These are phyloP conservation scores for Calycopis cecrops DNA, from an alignment of 1,140 invertebrate genomes.

Conservation along the genomic window DNA sequence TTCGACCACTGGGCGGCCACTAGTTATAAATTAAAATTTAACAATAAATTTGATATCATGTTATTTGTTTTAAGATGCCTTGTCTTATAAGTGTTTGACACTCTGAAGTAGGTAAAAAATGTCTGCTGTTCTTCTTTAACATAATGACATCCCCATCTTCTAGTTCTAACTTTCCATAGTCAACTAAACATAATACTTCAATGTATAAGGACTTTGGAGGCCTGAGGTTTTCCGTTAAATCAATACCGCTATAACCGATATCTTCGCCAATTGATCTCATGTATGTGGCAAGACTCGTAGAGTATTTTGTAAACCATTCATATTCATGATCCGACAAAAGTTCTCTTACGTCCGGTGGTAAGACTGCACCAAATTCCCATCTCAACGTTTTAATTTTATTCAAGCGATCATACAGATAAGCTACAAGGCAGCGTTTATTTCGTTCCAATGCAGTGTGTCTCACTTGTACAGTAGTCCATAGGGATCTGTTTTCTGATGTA, in stretches of 20 bases:
- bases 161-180: constrained; percentile 96
- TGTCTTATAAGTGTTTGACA: constrained; percentile 95
- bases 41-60: too few relatives aligned
- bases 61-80: constrained; percentile 90
- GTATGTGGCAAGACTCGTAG: constrained; percentile 89
- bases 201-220: constrained; percentile 95
- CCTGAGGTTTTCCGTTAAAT: constrained; percentile 91
- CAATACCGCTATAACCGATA: constrained; percentile 82
- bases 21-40: too few relatives aligned
- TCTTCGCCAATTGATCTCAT: constrained; percentile 91
- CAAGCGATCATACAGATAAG: constrained; percentile 92
- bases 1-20: too few relatives aligned
- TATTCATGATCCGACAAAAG: constrained; percentile 89
- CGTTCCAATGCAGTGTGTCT: constrained; percentile 90
- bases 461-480: constrained; percentile 84
- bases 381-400: constrained; percentile 86
- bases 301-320: constrained; percentile 93
- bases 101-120: constrained; percentile 90
- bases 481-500: constrained; percentile 56
- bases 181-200: constrained; percentile 91
- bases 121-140: constrained; percentile 94
- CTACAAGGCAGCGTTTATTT: constrained; percentile 92
- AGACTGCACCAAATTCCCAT: constrained; percentile 94
- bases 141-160: constrained; percentile 93
- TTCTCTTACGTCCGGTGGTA: constrained; percentile 89